phyloP scores from a whole-genome alignment of 2,888 invertebrate species.

The Polydrusus pterygomalis region DNA sequence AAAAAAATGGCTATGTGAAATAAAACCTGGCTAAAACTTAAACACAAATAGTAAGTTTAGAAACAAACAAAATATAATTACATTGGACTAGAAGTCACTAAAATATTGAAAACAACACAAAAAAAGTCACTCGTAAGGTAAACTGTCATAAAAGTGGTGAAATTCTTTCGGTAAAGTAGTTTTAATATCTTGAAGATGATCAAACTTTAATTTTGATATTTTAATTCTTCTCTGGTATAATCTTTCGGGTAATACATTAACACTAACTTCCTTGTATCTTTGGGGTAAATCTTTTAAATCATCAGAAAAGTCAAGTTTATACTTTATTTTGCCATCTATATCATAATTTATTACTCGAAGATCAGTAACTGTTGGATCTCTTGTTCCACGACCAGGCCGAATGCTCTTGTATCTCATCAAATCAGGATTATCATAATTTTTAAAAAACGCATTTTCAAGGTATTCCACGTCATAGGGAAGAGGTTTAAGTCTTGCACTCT shows the following conservation, averaged over 20 bases:
- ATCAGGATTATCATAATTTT: conserved; percentile 29
- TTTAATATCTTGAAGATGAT: conserved; percentile 14
- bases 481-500: conserved; percentile 26
- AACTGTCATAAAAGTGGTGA: background rate
- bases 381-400: conserved; percentile 20
- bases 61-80: no score
- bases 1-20: no score
- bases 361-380: conserved; percentile 35
- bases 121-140: background rate
- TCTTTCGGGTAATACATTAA: background rate
- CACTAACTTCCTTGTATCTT: conserved; percentile 13
- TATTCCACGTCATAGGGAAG: conserved; percentile 28
- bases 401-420: conserved; percentile 19
- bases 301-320: background rate
- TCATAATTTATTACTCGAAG: conserved; percentile 1
- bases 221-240: background rate
- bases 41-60: no score
- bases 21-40: no score
- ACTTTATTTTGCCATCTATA: conserved; percentile 10
- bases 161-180: conserved; percentile 8
- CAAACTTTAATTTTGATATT: conserved; percentile 20
- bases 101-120: background rate
- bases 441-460: conserved; percentile 25
- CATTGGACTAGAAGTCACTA: background rate
- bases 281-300: conserved; percentile 10